Evolutionary conservation across 2,113 vertebrate species (phyloP).

Genomic region (Gobio gobio): DNA sequence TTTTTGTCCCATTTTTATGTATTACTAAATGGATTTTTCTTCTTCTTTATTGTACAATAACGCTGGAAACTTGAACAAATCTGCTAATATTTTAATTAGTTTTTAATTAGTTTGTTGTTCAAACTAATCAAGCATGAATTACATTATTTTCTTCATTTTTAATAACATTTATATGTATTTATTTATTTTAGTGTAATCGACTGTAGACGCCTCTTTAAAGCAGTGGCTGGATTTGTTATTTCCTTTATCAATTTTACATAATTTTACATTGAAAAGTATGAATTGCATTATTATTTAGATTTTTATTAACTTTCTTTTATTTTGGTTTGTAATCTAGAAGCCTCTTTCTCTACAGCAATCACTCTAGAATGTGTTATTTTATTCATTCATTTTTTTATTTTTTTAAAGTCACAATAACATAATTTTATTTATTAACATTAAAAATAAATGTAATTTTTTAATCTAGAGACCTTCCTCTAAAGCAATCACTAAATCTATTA

Average conservation of each 20-base stretch:
- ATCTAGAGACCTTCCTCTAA: background rate
- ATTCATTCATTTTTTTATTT: background rate
- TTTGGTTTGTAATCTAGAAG: background rate
- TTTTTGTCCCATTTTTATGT: too few relatives aligned
- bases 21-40: too few relatives aligned
- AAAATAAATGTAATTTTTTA: background rate
- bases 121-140: background rate
- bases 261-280: background rate
- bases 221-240: background rate
- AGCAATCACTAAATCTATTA: background rate
- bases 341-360: background rate
- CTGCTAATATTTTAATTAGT: constrained; percentile 1
- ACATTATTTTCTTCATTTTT: background rate
- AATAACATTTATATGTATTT: background rate
- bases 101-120: background rate
- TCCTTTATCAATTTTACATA: background rate
- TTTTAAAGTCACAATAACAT: background rate
- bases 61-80: background rate
- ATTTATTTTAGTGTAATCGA: background rate
- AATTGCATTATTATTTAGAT: too few relatives aligned
- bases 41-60: too few relatives aligned
- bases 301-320: background rate
- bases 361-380: background rate
- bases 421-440: background rate
- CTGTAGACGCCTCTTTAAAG: background rate